Conservation (phyloP, 2,888 invertebrate species). For the Tiphia femorata region DNA sequence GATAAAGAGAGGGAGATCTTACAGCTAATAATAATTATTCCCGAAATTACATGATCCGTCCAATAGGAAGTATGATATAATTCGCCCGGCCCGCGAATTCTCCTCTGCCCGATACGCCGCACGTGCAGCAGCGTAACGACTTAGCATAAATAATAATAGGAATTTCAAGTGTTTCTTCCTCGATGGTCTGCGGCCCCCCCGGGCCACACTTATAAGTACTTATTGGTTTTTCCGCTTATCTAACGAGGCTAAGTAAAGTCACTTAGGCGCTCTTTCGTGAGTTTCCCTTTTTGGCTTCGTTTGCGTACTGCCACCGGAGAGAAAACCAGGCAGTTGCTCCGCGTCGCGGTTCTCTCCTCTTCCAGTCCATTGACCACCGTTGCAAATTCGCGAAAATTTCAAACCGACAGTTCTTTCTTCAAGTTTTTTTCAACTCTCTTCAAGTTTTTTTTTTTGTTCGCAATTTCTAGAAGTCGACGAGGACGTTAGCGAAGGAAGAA, state of each 20-base stretch:
- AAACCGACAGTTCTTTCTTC: too few species aligned
- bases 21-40: conserved; percentile 18
- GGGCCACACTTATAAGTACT: conserved; percentile 17
- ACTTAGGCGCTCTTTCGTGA: conserved; percentile 21
- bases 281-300: conserved; percentile 34
- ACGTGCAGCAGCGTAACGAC: background rate
- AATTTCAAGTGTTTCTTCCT: background rate
- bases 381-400: too few species aligned
- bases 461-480: too few species aligned
- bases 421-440: too few species aligned
- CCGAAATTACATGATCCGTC: conserved; percentile 14
- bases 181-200: too few species aligned
- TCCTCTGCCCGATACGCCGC: background rate
- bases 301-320: too few species aligned
- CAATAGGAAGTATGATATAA: conserved; percentile 15
- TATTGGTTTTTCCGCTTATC: too few species aligned
- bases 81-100: conserved; percentile 7
- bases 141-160: conserved; percentile 10
- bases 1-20: background rate
- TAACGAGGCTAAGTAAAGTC: conserved; percentile 12
- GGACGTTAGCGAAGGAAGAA: too few species aligned
- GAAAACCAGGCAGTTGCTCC: too few species aligned
- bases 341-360: too few species aligned
- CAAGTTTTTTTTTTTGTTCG: too few species aligned
- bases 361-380: too few species aligned